A percentile compares a stretch with the other conserved stretches of the same genome.
Evolutionary conservation across 1,140 invertebrate genomes (phyloP).

Genomic region (Ceratitis capitata): DNA sequence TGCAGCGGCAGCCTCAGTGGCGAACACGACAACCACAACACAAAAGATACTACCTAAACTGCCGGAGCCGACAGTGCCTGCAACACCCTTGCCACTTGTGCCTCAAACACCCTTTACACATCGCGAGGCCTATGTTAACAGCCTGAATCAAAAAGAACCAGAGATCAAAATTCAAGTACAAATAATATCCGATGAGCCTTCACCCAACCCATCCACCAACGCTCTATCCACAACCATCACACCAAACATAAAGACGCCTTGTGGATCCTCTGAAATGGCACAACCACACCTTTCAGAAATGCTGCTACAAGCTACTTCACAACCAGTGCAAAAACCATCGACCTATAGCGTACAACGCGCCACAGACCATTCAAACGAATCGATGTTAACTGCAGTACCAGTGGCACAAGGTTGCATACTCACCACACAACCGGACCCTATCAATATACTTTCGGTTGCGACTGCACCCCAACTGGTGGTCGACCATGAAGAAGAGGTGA

Average conservation of each 20-base stretch:
- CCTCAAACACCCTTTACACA: conserved; percentile 57
- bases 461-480: conserved; percentile 51
- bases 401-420: background rate
- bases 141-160: conserved; percentile 61
- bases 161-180: conserved; percentile 63
- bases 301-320: background rate
- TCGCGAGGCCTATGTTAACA: conserved; percentile 53
- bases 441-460: background rate
- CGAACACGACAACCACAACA: background rate
- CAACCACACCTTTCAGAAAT: background rate
- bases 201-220: background rate
- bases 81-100: conserved; percentile 56
- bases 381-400: background rate
- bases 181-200: conserved; percentile 58
- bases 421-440: background rate
- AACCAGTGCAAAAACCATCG: background rate
- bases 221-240: background rate
- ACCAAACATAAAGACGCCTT: conserved; percentile 14
- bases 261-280: too few species aligned
- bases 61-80: conserved; percentile 43
- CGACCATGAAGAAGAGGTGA: conserved; percentile 61
- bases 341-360: background rate
- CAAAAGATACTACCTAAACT: conserved; percentile 32
- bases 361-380: background rate
- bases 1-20: background rate